These are phyloP conservation scores for Nanger granti DNA, from an alignment of 2,113 vertebrate species.

Conservation along the genomic window DNA sequence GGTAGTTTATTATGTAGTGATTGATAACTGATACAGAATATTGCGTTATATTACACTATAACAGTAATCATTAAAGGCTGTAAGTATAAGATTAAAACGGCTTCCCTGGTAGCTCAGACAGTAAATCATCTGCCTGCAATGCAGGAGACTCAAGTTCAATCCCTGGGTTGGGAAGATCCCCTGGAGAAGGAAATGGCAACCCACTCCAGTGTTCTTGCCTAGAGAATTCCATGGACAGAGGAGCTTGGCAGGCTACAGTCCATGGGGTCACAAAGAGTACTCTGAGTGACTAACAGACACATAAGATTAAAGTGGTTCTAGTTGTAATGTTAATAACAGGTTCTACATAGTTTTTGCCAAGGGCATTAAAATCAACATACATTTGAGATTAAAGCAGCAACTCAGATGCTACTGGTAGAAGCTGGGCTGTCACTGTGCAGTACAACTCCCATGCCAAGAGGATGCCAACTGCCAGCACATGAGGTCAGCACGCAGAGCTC, in stretches of 20 bases:
- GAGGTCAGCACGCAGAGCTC: not conserved
- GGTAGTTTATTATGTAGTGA: not conserved
- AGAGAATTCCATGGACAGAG: not conserved
- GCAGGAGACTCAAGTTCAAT: not conserved
- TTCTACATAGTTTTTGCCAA: not conserved
- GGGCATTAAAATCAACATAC: not conserved
- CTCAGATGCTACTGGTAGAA: not conserved
- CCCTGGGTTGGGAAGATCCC: not conserved
- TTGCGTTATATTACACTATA: not conserved
- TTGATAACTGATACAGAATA: not conserved
- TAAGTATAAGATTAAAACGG: not conserved
- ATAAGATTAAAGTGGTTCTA: not conserved
- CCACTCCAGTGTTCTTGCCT: not conserved
- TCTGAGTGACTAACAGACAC: not conserved
- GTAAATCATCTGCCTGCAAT: not conserved
- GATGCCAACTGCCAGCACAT: not conserved
- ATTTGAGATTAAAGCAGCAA: not conserved
- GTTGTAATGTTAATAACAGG: not conserved
- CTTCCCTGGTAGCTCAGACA: not conserved
- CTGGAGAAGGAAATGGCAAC: not conserved
- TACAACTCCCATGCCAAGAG: not conserved
- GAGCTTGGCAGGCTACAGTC: not conserved
- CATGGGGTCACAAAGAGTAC: not conserved
- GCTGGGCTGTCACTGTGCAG: not conserved
- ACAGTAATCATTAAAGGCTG: not conserved